Base-by-base conservation (phyloP, 2,888 invertebrate species). In the Micoletzkya japonica region DNA sequence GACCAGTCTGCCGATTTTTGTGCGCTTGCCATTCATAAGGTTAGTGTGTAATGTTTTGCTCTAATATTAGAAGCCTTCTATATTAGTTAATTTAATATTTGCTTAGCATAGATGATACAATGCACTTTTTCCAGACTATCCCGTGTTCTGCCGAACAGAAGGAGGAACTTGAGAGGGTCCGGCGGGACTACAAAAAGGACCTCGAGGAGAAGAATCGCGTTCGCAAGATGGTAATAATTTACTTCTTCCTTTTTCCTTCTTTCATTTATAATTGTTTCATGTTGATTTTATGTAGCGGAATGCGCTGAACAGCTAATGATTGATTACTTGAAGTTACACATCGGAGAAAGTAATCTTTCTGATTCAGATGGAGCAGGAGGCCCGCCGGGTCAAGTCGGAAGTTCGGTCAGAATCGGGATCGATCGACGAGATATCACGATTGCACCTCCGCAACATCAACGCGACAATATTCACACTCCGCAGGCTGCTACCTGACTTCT, bases 1-100 rank as follows among this genome's bases (percentile, higher is more conserved):
- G 57, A 37, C 14, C 67, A 67, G 32, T 56, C 67, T 6, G 10
- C 39, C 24, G 28, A 67, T 24, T 67, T 67, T 44, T 39, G 67
- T 1, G 39, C 57, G 17, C 32, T 67, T 30, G 57, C 7, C n/a
- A 67, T 57, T 6, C 56, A 28, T 26, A 24, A 52, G 49, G 52
- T 64, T 32, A 4, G 36, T 17, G 3, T 30, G 26, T 60, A 26
- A 6, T 14, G 20, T 26, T 39, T 39, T 60, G 10, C 30, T 14
- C 7, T 52, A 52, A 52, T n/a, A n/a, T n/a, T n/a, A 14, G 14
- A 57, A 26, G 32, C 26, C 7, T 20, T 10, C 26, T 39, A 30
- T 30, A 17, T 36, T 32, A 36, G 7, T 37, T 37, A 59, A 4
- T 59, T 32, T 6, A 59, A 4, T 59, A 24, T 10, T 57, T 4